Base-by-base conservation (phyloP, 2,888 invertebrate species). In the Monochamus alternatus region DNA sequence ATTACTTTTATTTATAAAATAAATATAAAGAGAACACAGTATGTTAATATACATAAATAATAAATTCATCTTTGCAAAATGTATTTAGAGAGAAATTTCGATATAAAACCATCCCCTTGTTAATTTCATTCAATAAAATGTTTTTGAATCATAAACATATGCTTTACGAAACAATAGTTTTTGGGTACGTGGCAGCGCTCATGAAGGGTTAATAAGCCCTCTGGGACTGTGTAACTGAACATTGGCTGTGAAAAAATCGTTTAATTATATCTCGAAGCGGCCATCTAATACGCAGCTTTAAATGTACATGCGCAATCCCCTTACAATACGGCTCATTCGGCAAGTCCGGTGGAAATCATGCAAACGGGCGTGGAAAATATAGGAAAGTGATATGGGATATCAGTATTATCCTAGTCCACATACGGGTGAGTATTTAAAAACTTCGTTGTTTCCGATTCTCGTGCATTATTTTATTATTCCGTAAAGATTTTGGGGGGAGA, bases 321-420 rank as follows among this genome's bases (percentile, higher is more conserved):
- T 22, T 63, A 7, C 32, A 52, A 55, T 63, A 22, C 51, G 47
- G 31, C 52, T 51, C 63, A 44, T 38, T 63, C 63, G 62, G 44
- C 7, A 47, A 71, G 52, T 63, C 52, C 62, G 9, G 71, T 52
- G 71, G n/a, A 71, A 63, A 71, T 71, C 63, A 71, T 52, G 71
- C 22, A 71, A 32, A 52, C 71, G 71, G 71, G 62, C 52, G 71
- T 71, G 71, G 71, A 71, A 69, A 63, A 63, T 52, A 14, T 32
- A n/a, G 71, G 62, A 71, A 71, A 71, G 71, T 71, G 71, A 51
- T 44, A 71, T 71, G 71, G 71, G 31, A 51, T 63, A 32, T 32
- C 62, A 71, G 71, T 63, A 62, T 63, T 59, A 10, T 43, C 43
- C 32, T 14, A 52, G 52, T 14, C 38, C 43, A 52, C 63, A 62